Base-by-base conservation (phyloP, 2,113 vertebrate genomes). In the Smithornis capensis region DNA sequence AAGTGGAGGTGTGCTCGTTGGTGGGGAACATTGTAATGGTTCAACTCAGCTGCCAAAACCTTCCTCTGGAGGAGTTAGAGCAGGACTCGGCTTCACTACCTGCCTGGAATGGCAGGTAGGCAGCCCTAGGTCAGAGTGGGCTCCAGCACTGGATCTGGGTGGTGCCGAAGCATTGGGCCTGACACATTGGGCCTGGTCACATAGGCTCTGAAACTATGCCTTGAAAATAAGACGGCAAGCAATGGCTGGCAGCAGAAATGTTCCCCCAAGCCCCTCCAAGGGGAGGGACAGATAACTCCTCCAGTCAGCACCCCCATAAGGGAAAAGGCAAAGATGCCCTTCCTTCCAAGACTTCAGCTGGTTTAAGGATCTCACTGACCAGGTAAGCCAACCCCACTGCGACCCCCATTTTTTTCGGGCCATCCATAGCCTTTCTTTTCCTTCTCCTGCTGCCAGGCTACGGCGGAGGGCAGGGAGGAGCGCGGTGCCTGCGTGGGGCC, bases 1-100 rank as follows among this genome's bases (percentile, higher is more conserved):
- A 15, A n/a, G 9, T 10, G 12, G 23, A 67, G 0, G 5, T 10
- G 6, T 37, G 28, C 24, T 69, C 31, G 45, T 40, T 21, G 4
- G 4, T 3, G 7, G 28, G 3, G 2, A 40, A 49, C 4, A 0
- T 3, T 38, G 40, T 21, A n/a, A 33, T 1, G 4, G 35, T 18
- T 71, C 37, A 55, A 24, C 38, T 74, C 29, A 35, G n/a, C 27
- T 35, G 49, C 16, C 60, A 4, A 6, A 80, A 71, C 11, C 19
- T 82, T 74, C 19, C 6, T 42, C 42, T 47, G 37, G 28, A 73
- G 23, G 15, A 76, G 33, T 27, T 6, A 25, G 14, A 70, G 62
- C 18, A 74, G 19, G 42, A 35, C 74, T 74, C 1, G 2, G 31
- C 38, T 62, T 52, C 2, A 0, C 6, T 19, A 25, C 7, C 1